Evolutionary conservation across 2,888 invertebrate genomes (phyloP).

Genomic region (Eledona agricola): DNA sequence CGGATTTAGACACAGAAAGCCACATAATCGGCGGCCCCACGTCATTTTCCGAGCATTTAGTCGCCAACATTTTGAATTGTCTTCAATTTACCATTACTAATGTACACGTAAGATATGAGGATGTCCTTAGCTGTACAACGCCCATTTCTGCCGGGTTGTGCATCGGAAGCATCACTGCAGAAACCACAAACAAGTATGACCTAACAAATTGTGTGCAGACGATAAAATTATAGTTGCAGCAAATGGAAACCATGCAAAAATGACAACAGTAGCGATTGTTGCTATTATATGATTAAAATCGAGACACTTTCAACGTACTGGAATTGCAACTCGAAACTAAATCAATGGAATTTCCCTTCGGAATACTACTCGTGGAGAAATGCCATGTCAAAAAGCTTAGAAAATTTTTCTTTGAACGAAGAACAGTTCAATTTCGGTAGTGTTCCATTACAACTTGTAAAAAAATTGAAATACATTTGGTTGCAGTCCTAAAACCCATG

Average conservation of each 20-base stretch:
- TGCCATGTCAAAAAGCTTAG: conserved; percentile 76
- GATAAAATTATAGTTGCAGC: conserved; percentile 57
- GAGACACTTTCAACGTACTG: conserved; percentile 81
- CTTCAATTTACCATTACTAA: conserved; percentile 81
- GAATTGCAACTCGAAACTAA: conserved; percentile 69
- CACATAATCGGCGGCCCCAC: conserved; percentile 71
- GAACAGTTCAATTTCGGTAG: conserved; percentile 84
- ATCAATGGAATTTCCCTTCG: conserved; percentile 66
- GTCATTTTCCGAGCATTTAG: conserved; percentile 76
- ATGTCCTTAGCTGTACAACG: conserved; percentile 72
- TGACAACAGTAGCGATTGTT: conserved; percentile 60
- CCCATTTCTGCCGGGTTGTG: conserved; percentile 80
- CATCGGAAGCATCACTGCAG: conserved; percentile 78
- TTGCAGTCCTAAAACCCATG: conserved; percentile 79
- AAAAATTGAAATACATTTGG: conserved; percentile 3
- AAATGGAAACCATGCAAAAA: conserved; percentile 77
- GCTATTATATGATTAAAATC: conserved; percentile 78
- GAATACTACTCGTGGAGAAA: conserved; percentile 79
- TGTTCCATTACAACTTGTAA: not conserved
- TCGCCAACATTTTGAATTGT: conserved; percentile 81
- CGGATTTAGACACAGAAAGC: conserved; percentile 70
- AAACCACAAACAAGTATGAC: conserved; percentile 76
- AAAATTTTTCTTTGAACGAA: conserved; percentile 79
- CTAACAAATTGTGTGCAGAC: conserved; percentile 3
- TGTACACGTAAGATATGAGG: conserved; percentile 84